Base-by-base conservation (phyloP, 2,888 invertebrate species). In the Megalurothrips usitatus region DNA sequence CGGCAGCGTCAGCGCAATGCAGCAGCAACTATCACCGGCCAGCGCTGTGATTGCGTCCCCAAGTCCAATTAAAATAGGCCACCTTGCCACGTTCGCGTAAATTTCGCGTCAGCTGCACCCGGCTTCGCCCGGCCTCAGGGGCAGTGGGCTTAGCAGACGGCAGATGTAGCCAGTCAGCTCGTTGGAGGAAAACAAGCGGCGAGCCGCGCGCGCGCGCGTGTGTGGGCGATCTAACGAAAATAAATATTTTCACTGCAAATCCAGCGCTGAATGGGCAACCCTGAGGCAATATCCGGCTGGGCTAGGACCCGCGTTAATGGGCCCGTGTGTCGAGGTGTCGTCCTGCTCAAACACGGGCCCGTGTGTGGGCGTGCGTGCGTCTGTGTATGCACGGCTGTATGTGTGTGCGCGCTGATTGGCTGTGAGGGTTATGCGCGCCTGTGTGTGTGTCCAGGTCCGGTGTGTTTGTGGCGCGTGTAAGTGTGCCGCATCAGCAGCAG, bases 221-320 rank as follows among this genome's bases (percentile, higher is more conserved):
- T 43, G 34, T 43, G 34, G 34, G 34, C 34, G 34, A 43, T 43
- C 34, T 58, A 58, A 58, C 23, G 26, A 75, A 75, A 75, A 75
- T 75, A 75, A 75, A 75, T 75, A 75, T 75, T 75, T 23, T 75
- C 23, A 26, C 26, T 75, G 68, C 68, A 75, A 75, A 75, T 68
- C 68, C 11, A 23, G 68, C 68, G 68, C 68, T 75, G 68, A 75
- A 75, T 75, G 26, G 68, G 68, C 68, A 75, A 1, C 23, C 26
- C 26, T 26, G 10, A 26, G 68, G 68, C 68, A 75, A 75, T 75
- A 12, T 23, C 68, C 26, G 23, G 68, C 68, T 0, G 2, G 23
- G 68, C 68, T 6, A 23, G 26, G 68, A 58, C 14, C 19, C 34
- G 6, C 34, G 3, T 2, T 43, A 43, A 43, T 43, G 34, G 34